Base-by-base conservation (phyloP, 2,113 vertebrate genomes). In the Thomomys bottae region DNA sequence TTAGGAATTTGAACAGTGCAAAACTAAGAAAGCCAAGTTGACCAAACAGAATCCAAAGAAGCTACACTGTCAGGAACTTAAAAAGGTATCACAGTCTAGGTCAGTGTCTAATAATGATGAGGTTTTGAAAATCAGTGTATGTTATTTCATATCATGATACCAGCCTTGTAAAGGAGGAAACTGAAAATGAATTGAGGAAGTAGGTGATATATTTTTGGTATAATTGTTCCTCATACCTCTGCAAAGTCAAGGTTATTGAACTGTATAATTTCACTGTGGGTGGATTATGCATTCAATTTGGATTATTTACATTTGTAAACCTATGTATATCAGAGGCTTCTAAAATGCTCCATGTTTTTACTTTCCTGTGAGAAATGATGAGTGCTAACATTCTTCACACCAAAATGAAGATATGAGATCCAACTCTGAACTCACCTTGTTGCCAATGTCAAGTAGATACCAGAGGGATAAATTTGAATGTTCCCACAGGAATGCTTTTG, bases 41-140 rank as follows among this genome's bases (percentile, higher is more conserved):
- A 70, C 96, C 94, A 99, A 97, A 82, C 94, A 89, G 96, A 98
- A 92, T 89, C 96, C 98, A 3, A 98, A 98, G 94, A 97, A 94
- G 36, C 97, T 97, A 38, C 96, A 98, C 77, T 99, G 99, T 94
- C 93, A 89, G 23, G 99, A 99, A 95, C 96, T 99, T 81, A 98
- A 97, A 90, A 99, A 99, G 98, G 99, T 99, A 97, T 81, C 34
- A 89, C 77, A 75, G 14, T 82, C 10, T 96, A 95, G 89, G 85
- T 95, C 38, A 83, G 79, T 94, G 94, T 84, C 77, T 94, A 64
- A 85, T 91, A 90, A 57, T 76, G 78, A 38, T 79, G 59, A 92
- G 45, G 54, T 67, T 92, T 49, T 67, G 38, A 88, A 90, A 89
- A 30, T 67, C 17, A 54, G 30, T 21, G 8, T 34, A 40, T 67